Evolutionary conservation across 1,140 invertebrate species (phyloP).

Genomic region (Ooceraea biroi): DNA sequence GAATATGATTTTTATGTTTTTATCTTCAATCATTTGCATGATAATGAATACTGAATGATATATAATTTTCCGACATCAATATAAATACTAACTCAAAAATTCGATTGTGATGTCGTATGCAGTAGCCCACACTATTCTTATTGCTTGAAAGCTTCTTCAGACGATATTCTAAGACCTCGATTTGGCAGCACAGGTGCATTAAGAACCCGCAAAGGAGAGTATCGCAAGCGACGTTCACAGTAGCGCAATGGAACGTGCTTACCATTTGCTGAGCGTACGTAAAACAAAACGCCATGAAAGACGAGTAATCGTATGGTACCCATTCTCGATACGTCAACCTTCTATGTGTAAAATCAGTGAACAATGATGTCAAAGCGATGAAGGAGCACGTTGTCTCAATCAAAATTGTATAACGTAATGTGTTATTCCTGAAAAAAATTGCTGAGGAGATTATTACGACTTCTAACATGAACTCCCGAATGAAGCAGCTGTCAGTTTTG

Average conservation of each 20-base stretch:
- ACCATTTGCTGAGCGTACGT: conserved; percentile 56
- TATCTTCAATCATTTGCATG: too few species aligned
- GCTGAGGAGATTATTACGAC: too few species aligned
- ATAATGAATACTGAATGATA: too few species aligned
- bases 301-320: conserved; percentile 55
- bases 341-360: conserved; percentile 34
- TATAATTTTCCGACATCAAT: too few species aligned
- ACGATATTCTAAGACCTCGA: conserved; percentile 65
- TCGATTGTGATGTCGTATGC: conserved; percentile 32
- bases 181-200: conserved; percentile 60
- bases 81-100: conserved; percentile 59
- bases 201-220: conserved; percentile 61
- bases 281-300: neutral
- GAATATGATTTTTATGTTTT: too few species aligned
- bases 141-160: conserved; percentile 1
- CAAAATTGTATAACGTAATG: conserved; percentile 17
- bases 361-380: neutral
- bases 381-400: neutral
- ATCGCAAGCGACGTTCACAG: conserved; percentile 54
- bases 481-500: too few species aligned
- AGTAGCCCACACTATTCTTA: neutral
- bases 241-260: neutral
- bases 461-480: too few species aligned
- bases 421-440: neutral
- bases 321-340: conserved; percentile 31